Conservation (phyloP, 1,140 invertebrate species). For the Bradysia coprophila region DNA sequence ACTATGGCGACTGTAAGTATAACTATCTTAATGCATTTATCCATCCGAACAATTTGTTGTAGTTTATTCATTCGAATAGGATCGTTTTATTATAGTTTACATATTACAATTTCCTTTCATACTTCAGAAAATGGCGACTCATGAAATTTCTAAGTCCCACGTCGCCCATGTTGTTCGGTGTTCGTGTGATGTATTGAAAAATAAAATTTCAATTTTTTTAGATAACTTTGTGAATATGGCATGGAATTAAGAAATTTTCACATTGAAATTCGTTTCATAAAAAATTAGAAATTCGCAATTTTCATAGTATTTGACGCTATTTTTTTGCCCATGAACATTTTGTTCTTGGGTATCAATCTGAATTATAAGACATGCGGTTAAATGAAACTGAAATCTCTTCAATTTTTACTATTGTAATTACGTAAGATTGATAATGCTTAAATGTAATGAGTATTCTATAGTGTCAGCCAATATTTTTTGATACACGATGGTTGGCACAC, state of each 20-base stretch:
- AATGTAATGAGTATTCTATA: too few relatives aligned
- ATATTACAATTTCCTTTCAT: too few relatives aligned
- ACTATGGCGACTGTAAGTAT: conserved; percentile 1
- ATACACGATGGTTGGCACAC: too few relatives aligned
- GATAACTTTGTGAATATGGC: not conserved
- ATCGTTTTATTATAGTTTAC: conserved; percentile 1
- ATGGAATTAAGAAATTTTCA: not conserved
- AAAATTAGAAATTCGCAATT: not conserved
- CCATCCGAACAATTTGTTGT: not conserved
- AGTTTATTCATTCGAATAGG: not conserved
- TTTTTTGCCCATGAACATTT: too few relatives aligned
- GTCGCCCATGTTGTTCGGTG: conserved; percentile 1
- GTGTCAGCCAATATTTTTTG: too few relatives aligned
- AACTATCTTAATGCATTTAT: not conserved
- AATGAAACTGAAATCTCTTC: too few relatives aligned
- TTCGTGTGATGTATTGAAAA: not conserved
- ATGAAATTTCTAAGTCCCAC: conserved; percentile 3
- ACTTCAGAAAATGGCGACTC: conserved; percentile 4
- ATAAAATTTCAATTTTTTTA: not conserved
- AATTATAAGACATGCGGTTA: too few relatives aligned
- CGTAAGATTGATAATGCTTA: too few relatives aligned
- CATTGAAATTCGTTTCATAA: not conserved
- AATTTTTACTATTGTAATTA: too few relatives aligned
- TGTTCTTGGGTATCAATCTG: too few relatives aligned
- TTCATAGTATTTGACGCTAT: not conserved